Conservation (phyloP, 2,797 vertebrate genomes). For the Synaphobranchus kaupii region DNA sequence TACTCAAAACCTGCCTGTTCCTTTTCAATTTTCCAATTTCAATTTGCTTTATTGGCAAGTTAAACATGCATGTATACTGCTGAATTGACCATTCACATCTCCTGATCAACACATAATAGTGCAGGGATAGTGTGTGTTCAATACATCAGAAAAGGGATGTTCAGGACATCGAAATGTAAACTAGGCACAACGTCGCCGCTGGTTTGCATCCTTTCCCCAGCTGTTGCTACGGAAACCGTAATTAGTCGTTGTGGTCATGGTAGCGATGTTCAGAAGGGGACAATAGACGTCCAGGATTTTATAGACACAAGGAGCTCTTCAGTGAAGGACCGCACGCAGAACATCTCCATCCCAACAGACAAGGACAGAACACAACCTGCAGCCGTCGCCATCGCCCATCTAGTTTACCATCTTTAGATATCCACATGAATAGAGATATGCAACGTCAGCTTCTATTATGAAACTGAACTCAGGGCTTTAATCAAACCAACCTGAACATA, state of each 20-base stretch:
- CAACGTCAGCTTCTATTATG: neutral
- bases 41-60: slow-evolving; percentile 5
- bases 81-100: neutral
- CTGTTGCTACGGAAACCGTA: slow-evolving; percentile 31
- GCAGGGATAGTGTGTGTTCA: neutral
- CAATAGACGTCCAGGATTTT: slow-evolving; percentile 28
- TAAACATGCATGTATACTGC: neutral
- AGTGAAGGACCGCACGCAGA: neutral
- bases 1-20: neutral
- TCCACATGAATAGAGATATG: neutral
- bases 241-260: neutral
- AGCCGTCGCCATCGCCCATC: slow-evolving; percentile 3
- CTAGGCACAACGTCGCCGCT: neutral
- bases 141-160: slow-evolving; percentile 1
- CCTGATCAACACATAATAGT: neutral
- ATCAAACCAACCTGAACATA: neutral
- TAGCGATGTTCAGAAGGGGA: slow-evolving; percentile 10
- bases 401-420: slow-evolving; percentile 7
- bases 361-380: neutral
- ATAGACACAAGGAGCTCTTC: slow-evolving; percentile 24
- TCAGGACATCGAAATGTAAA: slow-evolving; percentile 20
- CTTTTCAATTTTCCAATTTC: neutral
- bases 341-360: neutral
- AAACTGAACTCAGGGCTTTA: neutral
- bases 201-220: slow-evolving; percentile 9